Evolutionary conservation across 1,140 invertebrate species (phyloP), one percentile per base, ranked within the genome.

Genomic region (Neomicropteryx cornuta): DNA sequence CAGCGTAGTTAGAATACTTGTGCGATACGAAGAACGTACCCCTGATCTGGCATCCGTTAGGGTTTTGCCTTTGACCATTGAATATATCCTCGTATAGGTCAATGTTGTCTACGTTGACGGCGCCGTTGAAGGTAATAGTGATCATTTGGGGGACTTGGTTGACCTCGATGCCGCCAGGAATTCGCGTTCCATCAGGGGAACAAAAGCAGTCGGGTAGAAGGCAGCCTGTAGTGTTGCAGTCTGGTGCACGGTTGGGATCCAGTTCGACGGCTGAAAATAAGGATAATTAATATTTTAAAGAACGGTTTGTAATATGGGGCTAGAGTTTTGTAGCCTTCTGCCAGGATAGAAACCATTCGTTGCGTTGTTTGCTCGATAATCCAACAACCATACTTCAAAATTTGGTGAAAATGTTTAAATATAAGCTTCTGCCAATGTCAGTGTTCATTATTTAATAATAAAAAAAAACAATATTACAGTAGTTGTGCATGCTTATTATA

Each of bases 11-110:
- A 33, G 87, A 90, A 62, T 92, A 96, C 55, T 94, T 92, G 72
- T 97, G 91, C 1, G 88, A 92, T 0, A 94, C 83, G 60, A 97
- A 98, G 75, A 95, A 95, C 4, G 91, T 97, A 43, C 87, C 86
- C 45, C 81, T 78, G 55, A 95, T 88, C 50, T 90, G 84, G 56
- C 93, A 97, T 17, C 92, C 87, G 58, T 97, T 96, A 13, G 90
- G 87, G 55, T 94, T 94, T 48, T 78, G 76, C 11, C 86, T 72
- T 47, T 81, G 75, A 2, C 85, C 86, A 53, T 85, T 89, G 70
- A 92, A 92, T 45, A 92, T 75, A 46, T 90, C 86, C 30, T 91
- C 83, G 63, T 93, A 94, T 29, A 92, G 65, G 49, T 93, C 88
- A 50, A 91, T 87, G 60, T 94, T 94, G 67, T 92, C 87, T 16